Base-by-base conservation (phyloP, 2,797 vertebrate species). In the Echiichthys vipera region DNA sequence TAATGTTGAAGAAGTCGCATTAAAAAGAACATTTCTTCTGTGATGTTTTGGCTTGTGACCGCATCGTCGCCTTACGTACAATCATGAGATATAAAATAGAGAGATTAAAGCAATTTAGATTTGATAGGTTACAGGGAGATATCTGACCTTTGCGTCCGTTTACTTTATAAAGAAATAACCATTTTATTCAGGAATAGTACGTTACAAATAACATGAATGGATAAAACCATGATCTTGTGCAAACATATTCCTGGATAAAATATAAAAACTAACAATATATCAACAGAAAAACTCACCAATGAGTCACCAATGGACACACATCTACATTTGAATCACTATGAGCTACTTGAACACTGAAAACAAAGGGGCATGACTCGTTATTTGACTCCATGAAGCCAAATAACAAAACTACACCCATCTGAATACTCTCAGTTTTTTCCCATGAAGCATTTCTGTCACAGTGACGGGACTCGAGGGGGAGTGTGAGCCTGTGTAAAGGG, bases 311-410 rank as follows among this genome's bases (percentile, higher is more conserved):
- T 7, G 47, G 1, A n/a, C 7, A 45, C 3, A 40, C n/a, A n/a
- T n/a, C n/a, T n/a, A n/a, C n/a, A 5, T 5, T 57, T 14, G n/a
- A 32, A 40, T 40, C 7, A 50, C 51, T 34, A 50, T 10, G 12
- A 63, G 13, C 24, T 42, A 50, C 3, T 25, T 14, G 10, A 54
- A 27, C 43, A 51, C n/a, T 12, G 2, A 65, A 39, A 47, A n/a
- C 5, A 39, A 67, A 58, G 32, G 9, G 2, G 0, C 24, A 27
- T 20, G 14, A 4, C 17, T 50, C 30, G 27, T 84, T 88, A 89
- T 90, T 86, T 86, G 79, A 83, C 87, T 29, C 3, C 9, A 58
- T 4, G 5, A 70, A 77, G 86, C 39, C 87, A 91, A 87, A 91
- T 84, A 89, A 88, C 45, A 54, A 14, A 27, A 55, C 73, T 5